Conservation (phyloP, 92 coral and sea anemone genomes). For the Metridium senile region DNA sequence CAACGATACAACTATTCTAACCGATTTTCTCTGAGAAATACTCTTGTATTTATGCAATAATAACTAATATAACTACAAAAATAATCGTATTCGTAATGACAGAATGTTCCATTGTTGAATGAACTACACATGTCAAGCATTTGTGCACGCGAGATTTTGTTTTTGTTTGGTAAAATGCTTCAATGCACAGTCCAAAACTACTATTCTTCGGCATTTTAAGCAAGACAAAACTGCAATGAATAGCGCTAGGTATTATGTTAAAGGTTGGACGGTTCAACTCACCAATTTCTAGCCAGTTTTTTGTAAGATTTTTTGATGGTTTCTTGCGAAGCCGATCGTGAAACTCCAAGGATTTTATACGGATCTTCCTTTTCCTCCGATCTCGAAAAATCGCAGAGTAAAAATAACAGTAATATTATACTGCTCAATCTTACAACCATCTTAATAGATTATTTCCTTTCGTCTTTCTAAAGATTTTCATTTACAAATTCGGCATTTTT, state of each 20-base stretch:
- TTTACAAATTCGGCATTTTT: neutral
- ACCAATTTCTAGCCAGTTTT: slow-evolving; percentile 96
- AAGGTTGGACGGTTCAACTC: slow-evolving; percentile 4
- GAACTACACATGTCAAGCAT: too few relatives aligned
- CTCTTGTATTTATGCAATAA: too few relatives aligned
- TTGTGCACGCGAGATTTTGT: neutral
- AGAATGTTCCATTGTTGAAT: too few relatives aligned
- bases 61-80: too few relatives aligned
- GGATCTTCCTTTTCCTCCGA: slow-evolving; percentile 64
- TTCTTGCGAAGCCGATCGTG: slow-evolving; percentile 74
- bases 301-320: slow-evolving; percentile 90
- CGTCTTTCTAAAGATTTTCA: neutral
- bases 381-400: slow-evolving; percentile 13
- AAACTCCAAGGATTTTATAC: slow-evolving; percentile 78
- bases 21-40: too few relatives aligned
- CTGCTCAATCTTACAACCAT: neutral
- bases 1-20: too few relatives aligned
- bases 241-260: neutral
- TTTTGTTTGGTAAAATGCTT: neutral
- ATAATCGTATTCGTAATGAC: too few relatives aligned
- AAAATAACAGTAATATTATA: slow-evolving; percentile 4
- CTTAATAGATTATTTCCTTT: neutral
- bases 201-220: neutral
- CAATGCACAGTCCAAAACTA: neutral
- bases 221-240: neutral